Evolutionary conservation across 2,888 invertebrate species (phyloP).

Genomic region (Drosophila rubida): DNA sequence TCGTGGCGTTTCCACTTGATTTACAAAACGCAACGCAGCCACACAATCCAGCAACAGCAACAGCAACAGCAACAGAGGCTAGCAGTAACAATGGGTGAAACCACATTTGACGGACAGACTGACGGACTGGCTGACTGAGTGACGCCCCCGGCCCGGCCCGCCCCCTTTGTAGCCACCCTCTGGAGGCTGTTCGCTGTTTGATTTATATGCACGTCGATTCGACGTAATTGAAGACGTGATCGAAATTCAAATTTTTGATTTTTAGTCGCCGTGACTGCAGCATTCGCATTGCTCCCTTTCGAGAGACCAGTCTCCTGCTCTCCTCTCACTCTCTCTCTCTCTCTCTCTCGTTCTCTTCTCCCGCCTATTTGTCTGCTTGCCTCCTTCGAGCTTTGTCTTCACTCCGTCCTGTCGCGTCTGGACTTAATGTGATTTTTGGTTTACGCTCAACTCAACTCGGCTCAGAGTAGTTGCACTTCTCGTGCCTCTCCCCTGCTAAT

Average conservation of each 20-base stretch:
- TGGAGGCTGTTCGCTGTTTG: slow-evolving; percentile 59
- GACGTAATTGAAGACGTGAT: slow-evolving; percentile 80
- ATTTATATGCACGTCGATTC: slow-evolving; percentile 80
- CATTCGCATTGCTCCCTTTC: slow-evolving; percentile 52
- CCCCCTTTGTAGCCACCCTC: background rate
- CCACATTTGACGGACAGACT: slow-evolving; percentile 74
- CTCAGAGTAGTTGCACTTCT: background rate
- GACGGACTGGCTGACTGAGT: slow-evolving; percentile 19
- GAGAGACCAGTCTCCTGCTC: background rate
- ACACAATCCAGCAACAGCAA: slow-evolving; percentile 27
- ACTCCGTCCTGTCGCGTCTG: slow-evolving; percentile 20
- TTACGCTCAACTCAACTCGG: slow-evolving; percentile 35
- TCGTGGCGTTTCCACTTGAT: slow-evolving; percentile 77
- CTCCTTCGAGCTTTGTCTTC: background rate
- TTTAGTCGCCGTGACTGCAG: slow-evolving; percentile 70
- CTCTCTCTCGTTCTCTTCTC: background rate
- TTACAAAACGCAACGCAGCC: slow-evolving; percentile 71
- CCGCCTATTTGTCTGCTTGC: slow-evolving; percentile 4
- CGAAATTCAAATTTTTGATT: slow-evolving; percentile 81
- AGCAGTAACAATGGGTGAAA: slow-evolving; percentile 52
- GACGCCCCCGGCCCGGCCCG: background rate
- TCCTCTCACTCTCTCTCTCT: background rate
- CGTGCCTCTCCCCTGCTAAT: slow-evolving; percentile 29
- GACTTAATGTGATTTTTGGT: slow-evolving; percentile 72
- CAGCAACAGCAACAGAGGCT: slow-evolving; percentile 4